A percentile compares a stretch with the other conserved stretches of the same genome.
Evolutionary conservation across 2,113 vertebrate genomes (phyloP).

Genomic region (Dromaius novaehollandiae): DNA sequence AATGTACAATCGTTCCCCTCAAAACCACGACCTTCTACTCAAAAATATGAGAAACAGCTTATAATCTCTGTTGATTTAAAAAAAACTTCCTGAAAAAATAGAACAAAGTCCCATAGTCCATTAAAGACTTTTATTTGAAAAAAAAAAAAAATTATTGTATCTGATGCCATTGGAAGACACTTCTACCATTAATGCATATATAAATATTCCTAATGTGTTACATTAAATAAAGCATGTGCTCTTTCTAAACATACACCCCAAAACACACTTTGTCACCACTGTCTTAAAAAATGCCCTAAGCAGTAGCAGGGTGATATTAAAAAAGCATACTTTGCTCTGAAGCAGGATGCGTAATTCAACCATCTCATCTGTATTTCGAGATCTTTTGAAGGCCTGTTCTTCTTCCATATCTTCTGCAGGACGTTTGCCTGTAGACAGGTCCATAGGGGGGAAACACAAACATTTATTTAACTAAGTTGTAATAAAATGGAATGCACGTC

Average conservation of each 20-base stretch:
- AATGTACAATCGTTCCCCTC: not conserved
- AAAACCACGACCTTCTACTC: not conserved
- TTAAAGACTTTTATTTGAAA: not conserved
- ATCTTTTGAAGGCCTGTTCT: slow-evolving; percentile 95
- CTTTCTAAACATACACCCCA: not conserved
- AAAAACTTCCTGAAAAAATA: too few species aligned
- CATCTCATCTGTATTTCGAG: slow-evolving; percentile 95
- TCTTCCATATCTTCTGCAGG: slow-evolving; percentile 97
- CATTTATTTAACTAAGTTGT: not conserved
- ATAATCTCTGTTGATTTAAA: not conserved
- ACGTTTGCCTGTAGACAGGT: slow-evolving; percentile 90
- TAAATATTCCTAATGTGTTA: accelerated
- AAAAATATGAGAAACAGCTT: not conserved
- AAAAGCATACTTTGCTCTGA: slow-evolving; percentile 91
- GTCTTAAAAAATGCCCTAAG: not conserved
- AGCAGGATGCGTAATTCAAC: slow-evolving; percentile 96
- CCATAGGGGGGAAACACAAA: slow-evolving; percentile 57
- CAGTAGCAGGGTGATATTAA: not conserved
- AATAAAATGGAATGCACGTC: not conserved
- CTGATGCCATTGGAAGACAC: not conserved
- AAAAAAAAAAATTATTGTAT: not conserved
- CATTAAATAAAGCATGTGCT: not conserved
- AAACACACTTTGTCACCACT: not conserved
- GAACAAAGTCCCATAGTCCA: not conserved
- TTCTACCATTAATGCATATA: accelerated